Base-by-base conservation (phyloP, 2,113 vertebrate genomes). In the Erpornis zantholeuca region DNA sequence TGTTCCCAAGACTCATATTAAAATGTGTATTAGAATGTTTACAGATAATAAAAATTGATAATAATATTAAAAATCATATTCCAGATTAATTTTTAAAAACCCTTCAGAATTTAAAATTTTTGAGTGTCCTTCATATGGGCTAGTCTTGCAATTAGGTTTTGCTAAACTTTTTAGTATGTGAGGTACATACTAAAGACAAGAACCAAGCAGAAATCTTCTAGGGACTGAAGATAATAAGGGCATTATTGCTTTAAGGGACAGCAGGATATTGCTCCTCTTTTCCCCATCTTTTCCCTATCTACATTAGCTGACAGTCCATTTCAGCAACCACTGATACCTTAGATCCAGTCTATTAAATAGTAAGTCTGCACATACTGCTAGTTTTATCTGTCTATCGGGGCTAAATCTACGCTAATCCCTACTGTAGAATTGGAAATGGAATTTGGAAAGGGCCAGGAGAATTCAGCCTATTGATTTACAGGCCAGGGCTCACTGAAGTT, bases 381-480 rank as follows among this genome's bases (percentile, higher is more conserved):
- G 49, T 81, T 85, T 83, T 88, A 95, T 94, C 96, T 95, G 72
- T 96, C 82, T 81, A 59, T 96, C 49, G 2, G 25, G 45, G 60
- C 90, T 97, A 92, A 95, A 56, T 72, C 84, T 93, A 90, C 65
- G 88, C 50, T 96, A 96, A 97, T 94, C 88, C 52, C 3, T 84
- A 19, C 64, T 50, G 53, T 73, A 82, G 90, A 86, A 89, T 12
- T 96, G 83, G 80, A 96, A 97, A 95, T 60, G 47, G 77, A 95
- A 95, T 95, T 93, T 94, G 82, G 92, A 95, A 75, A 31, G 31
- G 92, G n/a, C 22, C 56, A 49, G 88, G 75, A 89, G 53, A 96
- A 96, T 92, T 76, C 75, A 71, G 25, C 53, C 61, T 90, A 76
- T 91, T 94, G 83, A 90, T 88, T 96, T 93, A 90, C 57, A 88